Evolutionary conservation across 2,113 vertebrate species (phyloP), one percentile per base, ranked within the genome.

Genomic region (Prunella himalayana): DNA sequence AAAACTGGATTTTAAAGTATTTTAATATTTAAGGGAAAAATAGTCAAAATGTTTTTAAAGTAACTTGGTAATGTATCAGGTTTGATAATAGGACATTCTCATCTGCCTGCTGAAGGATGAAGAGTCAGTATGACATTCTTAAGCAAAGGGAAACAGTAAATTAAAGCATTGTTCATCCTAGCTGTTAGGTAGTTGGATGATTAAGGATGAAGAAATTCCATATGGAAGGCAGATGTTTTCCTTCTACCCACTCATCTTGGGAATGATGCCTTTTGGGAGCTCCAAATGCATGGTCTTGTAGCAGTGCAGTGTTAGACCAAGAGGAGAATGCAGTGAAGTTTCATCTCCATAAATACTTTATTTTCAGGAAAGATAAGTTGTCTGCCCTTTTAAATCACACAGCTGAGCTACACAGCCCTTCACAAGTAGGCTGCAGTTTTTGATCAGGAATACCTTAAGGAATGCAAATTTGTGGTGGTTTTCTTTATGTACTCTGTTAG

Each of bases 221-320:
- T 94, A 64, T 94, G 90, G 88, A 84, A 92, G n/a, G 45, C 90
- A 93, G 86, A 93, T 88, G 94, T 69, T 95, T 81, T 94, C 54
- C 53, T 86, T 94, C 82, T 64, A 37, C 82, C 51, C 75, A 75
- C 76, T 78, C 69, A 9, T 86, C 5, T 70, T 72, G 15, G 44
- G 37, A 93, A 81, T 60, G 79, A 88, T 53, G 60, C 39, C 15
- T 64, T 64, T 79, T 42, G 76, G 76, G 31, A 64, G 11, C 42
- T 82, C 64, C 60, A 56, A 45, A 44, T 64, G 22, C 64, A 31
- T 42, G 47, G 4, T 71, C 39, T 28, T 35, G 13, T n/a, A 61
- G 51, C 82, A 90, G 28, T 3, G 0, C 31, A 45, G 1, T 78
- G 20, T 59, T 83, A 77, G 25, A 90, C 44, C 28, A 61, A 68